Base-by-base conservation (phyloP, 2,113 vertebrate species). In the Uropsilus gracilis region DNA sequence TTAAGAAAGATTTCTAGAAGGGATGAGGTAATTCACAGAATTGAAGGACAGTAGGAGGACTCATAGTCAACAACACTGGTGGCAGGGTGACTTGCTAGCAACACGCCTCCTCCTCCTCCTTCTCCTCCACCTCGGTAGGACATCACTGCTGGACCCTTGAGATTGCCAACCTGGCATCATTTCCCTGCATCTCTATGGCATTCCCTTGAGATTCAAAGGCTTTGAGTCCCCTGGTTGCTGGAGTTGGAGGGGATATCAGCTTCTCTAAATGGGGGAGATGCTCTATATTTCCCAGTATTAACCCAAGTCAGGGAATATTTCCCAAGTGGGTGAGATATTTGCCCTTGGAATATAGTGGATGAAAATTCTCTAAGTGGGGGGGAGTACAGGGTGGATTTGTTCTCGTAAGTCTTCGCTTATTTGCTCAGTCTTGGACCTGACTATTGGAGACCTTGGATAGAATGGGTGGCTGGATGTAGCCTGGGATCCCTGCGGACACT, bases 1-100 rank as follows among this genome's bases (percentile, higher is more conserved):
- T 9, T 37, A 78, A 53, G 57, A 78, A 83, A 87, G 50, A 53
- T 88, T 81, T 95, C 72, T 72, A 24, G 91, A 94, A 63, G 48
- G 26, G 76, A 22, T 50, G 55, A 86, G 55, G 20, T 68, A 34
- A 37, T 83, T 64, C 44, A 76, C 14, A 69, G 20, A 63, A 39
- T 48, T 68, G 30, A 46, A 2, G 34, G 46, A 46, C 69, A 50
- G 59, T 8, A 32, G 9, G 18, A 64, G 76, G 69, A 76, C 63
- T 96, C 63, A 50, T 69, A 61, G 42, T 8, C 30, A 76, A 90
- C 59, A 57, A 30, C 3, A 13, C 63, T 77, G 42, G 32, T 55
- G 14, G 5, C 30, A 26, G 48, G 30, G 24, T 26, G 28, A 77
- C 55, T 83, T 86, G 68, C 30, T 57, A 53, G 53, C 34, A 7